Percentiles rank a stretch among this genome's conserved stretches.
phyloP scores from a whole-genome alignment of 2,797 vertebrate species.

The Triplophysa yarkandensis region DNA sequence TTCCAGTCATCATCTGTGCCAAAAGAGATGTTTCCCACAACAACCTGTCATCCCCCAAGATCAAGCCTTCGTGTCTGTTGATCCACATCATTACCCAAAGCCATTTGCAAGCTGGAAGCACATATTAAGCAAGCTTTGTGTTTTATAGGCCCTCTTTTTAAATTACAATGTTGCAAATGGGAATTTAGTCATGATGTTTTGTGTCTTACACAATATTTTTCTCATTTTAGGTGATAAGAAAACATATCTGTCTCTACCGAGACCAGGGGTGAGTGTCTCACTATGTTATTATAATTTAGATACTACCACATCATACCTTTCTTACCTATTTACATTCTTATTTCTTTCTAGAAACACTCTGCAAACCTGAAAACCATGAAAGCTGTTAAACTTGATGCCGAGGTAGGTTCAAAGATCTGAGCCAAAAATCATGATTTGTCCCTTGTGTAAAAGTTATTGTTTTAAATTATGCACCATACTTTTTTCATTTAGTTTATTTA shows the following conservation, averaged over 20 bases:
- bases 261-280: conserved; percentile 88
- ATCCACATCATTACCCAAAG: conserved; percentile 16
- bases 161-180: background rate
- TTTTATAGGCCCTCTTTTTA: background rate
- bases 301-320: background rate
- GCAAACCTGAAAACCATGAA: conserved; percentile 89
- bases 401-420: conserved; percentile 73
- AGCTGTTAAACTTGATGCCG: conserved; percentile 88
- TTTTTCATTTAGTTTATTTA: background rate
- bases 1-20: conserved; percentile 30
- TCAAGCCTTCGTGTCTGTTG: conserved; percentile 20
- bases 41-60: conserved; percentile 23
- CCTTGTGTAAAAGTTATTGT: background rate
- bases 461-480: background rate
- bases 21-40: conserved; percentile 19
- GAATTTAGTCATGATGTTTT: background rate
- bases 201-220: background rate
- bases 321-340: conserved; percentile 7
- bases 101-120: background rate
- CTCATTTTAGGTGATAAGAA: conserved; percentile 89
- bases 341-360: conserved; percentile 84
- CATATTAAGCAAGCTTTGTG: conserved; percentile 1
- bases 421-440: background rate
- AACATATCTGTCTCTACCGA: conserved; percentile 91
- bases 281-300: background rate